A percentile compares a stretch with the other conserved stretches of the same genome.
phyloP scores from a whole-genome alignment of 2,113 vertebrate genomes.

The Poeciliopsis retropinna region DNA sequence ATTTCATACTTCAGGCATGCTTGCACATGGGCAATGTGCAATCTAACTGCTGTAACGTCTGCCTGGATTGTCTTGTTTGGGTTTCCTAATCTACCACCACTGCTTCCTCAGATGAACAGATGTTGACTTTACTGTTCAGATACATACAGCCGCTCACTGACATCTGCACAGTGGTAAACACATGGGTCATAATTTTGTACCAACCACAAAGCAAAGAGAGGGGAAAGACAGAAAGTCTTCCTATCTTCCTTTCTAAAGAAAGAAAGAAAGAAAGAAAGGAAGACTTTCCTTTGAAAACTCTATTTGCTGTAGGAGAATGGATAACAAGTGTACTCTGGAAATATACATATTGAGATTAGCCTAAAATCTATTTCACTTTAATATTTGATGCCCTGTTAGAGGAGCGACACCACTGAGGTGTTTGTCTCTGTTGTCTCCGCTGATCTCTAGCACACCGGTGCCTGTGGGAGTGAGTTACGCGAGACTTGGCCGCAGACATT shows the following conservation, averaged over 20 bases:
- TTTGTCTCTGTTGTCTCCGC: conserved; percentile 66
- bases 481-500: conserved; percentile 75
- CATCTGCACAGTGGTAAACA: conserved; percentile 42
- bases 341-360: conserved; percentile 60
- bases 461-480: conserved; percentile 63
- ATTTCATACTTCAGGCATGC: conserved; percentile 50
- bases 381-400: conserved; percentile 74
- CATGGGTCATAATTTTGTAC: conserved; percentile 17
- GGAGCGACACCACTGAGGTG: conserved; percentile 53
- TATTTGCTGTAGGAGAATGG: conserved; percentile 27
- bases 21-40: conserved; percentile 48
- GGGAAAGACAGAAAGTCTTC: conserved; percentile 11
- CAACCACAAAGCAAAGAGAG: background rate
- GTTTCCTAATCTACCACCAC: conserved; percentile 46
- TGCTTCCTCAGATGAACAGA: conserved; percentile 43
- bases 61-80: conserved; percentile 55
- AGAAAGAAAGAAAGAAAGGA: conserved; percentile 1
- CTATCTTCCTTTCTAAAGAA: no score
- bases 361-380: conserved; percentile 64
- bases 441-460: conserved; percentile 65
- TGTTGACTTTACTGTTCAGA: conserved; percentile 51
- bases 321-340: conserved; percentile 65
- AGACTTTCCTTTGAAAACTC: conserved; percentile 6
- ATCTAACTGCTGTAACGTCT: conserved; percentile 41
- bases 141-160: conserved; percentile 24